Evolutionary conservation across 2,888 invertebrate species (phyloP), one percentile per base, ranked within the genome.

Genomic region (Cybosia mesomella): DNA sequence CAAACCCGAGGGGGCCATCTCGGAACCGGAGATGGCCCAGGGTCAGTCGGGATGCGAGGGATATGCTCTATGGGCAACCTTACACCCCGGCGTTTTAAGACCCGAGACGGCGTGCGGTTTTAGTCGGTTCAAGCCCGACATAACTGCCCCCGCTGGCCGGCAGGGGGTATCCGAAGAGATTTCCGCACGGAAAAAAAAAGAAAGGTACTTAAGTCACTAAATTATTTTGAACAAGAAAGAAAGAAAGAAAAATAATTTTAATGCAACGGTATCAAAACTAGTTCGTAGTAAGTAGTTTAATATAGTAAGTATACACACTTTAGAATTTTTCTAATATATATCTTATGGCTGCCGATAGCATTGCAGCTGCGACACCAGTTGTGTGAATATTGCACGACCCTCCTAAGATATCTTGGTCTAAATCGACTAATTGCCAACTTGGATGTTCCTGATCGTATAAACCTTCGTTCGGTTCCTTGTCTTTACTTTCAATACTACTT

Each of bases 301-400:
- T 15, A 15, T 18, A 18, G 18, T 43, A 5, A 43, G 18, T 18
- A 18, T 9, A 49, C n/a, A 49, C 9, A 9, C 1, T 1, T 1
- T n/a, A 49, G 5, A 54, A 54, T 18, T 55, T 59, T 15, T 70
- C 70, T 39, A 70, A 21, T n/a, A 70, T 66, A 54, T 63, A 70
- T 62, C 70, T 63, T 13, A 70, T 59, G 1, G 63, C 43, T 32
- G 70, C 66, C 43, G 70, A 66, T 21, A 70, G 3, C 55, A 39
- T 53, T 4, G 58, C 58, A 9, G 70, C 70, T 61, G 70, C 66
- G 5, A 63, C 65, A 21, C 61, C 72, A 55, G 69, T 66, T 0
- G 61, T 49, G 18, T 72, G 72, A 24, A 22, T 62, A n/a, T 69
- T 65, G n/a, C 72, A 72, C 0, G 32, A n/a, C 11, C 67, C 68